These are phyloP conservation scores for Neoitamus cyanurus DNA, from an alignment of 2,888 invertebrate genomes.

Conservation along the genomic window DNA sequence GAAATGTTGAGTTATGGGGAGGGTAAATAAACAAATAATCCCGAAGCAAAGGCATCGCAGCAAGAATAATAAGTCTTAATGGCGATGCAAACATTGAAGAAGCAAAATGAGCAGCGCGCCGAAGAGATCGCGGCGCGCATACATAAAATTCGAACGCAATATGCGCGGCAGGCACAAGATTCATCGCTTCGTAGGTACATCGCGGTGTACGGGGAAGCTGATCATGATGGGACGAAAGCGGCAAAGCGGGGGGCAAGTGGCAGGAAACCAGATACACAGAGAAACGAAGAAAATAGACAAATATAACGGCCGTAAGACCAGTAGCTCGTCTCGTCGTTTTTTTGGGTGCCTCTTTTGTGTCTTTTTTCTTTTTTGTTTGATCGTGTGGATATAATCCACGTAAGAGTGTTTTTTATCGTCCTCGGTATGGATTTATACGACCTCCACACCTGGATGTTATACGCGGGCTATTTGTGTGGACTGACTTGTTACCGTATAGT, in stretches of 20 bases:
- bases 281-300: conserved; percentile 48
- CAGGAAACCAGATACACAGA: conserved; percentile 19
- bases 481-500: neutral
- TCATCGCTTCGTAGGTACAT: neutral
- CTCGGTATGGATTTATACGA: conserved; percentile 62
- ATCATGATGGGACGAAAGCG: neutral
- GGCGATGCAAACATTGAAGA: conserved; percentile 26
- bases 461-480: conserved; percentile 1
- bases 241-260: neutral
- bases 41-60: conserved; percentile 24
- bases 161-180: conserved; percentile 24
- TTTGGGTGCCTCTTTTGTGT: conserved; percentile 67
- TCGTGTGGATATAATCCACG: conserved; percentile 62
- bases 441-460: conserved; percentile 6
- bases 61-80: conserved; percentile 31
- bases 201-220: neutral
- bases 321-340: conserved; percentile 67
- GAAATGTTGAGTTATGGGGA: conserved; percentile 25
- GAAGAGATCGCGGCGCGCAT: conserved; percentile 21
- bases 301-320: conserved; percentile 50
- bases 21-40: conserved; percentile 35
- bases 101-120: conserved; percentile 30
- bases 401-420: conserved; percentile 62
- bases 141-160: conserved; percentile 24
- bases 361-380: conserved; percentile 67